Evolutionary conservation across 2,113 vertebrate genomes (phyloP).

Genomic region (Pelmatolapia mariae): DNA sequence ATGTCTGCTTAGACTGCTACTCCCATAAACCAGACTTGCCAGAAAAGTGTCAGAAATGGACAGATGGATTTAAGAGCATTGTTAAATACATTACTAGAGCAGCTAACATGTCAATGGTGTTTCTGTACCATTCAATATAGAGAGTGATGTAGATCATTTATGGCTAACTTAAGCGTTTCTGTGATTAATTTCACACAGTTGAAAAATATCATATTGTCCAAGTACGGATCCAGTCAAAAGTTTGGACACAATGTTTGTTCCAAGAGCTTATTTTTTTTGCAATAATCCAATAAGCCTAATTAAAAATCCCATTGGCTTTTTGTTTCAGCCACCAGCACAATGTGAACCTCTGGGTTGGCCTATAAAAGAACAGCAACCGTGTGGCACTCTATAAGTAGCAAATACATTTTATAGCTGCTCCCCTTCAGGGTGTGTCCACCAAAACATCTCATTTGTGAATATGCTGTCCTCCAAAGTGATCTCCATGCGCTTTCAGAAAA

Average conservation of each 20-base stretch:
- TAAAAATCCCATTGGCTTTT: background rate
- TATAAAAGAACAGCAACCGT: background rate
- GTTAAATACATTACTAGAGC: background rate
- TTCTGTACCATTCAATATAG: background rate
- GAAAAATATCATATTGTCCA: background rate
- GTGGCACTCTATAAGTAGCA: background rate
- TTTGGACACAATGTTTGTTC: background rate
- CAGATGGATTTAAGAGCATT: background rate
- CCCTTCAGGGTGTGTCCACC: background rate
- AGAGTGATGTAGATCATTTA: background rate
- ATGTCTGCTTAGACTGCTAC: background rate
- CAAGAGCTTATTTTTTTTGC: background rate
- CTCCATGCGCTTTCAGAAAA: rapidly evolving
- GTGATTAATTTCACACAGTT: rapidly evolving
- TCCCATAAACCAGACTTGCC: rapidly evolving
- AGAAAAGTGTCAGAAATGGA: background rate
- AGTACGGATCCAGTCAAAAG: background rate
- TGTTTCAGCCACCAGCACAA: background rate
- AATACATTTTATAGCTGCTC: background rate
- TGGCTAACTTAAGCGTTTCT: background rate
- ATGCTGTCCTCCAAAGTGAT: background rate
- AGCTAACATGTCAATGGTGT: background rate
- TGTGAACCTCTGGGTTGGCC: background rate
- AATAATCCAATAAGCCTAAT: background rate
- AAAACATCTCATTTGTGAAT: background rate